Evolutionary conservation across 2,888 invertebrate genomes (phyloP).

Genomic region (Drosophila peninsularis): DNA sequence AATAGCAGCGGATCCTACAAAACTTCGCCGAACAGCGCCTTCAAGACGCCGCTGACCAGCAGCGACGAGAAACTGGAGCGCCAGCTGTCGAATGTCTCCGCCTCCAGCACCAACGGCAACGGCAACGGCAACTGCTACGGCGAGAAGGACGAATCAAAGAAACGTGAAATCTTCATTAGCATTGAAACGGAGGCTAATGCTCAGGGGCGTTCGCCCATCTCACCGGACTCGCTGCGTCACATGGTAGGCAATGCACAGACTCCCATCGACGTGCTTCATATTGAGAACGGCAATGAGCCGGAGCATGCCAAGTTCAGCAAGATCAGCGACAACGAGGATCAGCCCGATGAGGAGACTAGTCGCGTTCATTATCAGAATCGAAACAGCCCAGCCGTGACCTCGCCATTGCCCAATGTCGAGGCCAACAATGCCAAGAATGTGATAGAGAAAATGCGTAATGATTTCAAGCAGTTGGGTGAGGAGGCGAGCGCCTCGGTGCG

Average conservation of each 20-base stretch:
- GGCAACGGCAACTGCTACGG: conserved; percentile 6
- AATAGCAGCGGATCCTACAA: conserved; percentile 22
- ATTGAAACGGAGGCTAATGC: conserved; percentile 84
- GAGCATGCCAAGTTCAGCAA: conserved; percentile 80
- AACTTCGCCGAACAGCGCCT: conserved; percentile 21
- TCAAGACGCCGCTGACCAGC: conserved; percentile 42
- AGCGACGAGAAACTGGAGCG: conserved; percentile 40
- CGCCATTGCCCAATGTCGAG: conserved; percentile 77
- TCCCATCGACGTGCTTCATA: conserved; percentile 79
- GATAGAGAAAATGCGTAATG: conserved; percentile 81
- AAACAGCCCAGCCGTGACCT: conserved; percentile 39
- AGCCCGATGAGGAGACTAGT: conserved; percentile 42
- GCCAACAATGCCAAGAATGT: conserved; percentile 83
- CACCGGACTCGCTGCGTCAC: conserved; percentile 75
- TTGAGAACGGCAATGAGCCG: conserved; percentile 81
- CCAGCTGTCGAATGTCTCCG: conserved; percentile 25
- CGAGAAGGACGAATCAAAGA: conserved; percentile 54
- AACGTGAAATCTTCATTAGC: conserved; percentile 83
- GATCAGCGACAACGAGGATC: conserved; percentile 80
- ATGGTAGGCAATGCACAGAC: conserved; percentile 82
- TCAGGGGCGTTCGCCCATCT: conserved; percentile 74
- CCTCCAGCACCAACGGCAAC: background rate
- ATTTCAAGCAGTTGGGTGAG: conserved; percentile 76
- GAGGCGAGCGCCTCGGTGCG: conserved; percentile 64
- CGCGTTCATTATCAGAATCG: conserved; percentile 29